Base-by-base conservation (phyloP, 2,888 invertebrate genomes). In the Conchocele bisecta region DNA sequence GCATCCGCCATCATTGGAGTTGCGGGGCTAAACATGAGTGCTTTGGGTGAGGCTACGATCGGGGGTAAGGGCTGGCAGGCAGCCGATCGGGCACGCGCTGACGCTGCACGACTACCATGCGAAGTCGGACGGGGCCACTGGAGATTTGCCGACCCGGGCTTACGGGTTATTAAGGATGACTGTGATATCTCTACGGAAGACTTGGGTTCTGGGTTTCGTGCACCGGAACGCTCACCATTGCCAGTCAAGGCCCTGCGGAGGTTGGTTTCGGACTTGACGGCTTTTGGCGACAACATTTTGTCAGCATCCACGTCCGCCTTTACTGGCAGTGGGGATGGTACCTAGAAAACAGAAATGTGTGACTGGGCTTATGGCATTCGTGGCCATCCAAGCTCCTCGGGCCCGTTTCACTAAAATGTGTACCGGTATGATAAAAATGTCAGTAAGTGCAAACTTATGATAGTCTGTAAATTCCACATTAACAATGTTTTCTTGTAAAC, bases 271-370 rank as follows among this genome's bases (percentile, higher is more conserved):
- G 68, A 53, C 3, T n/a, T 42, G 9, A 68, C 65, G 41, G 51
- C 53, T 20, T 71, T 66, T 37, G 67, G 66, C 15, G 78, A 64
- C 17, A 77, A 50, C 13, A 51, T 65, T 33, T 61, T 69, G 39
- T 80, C 83, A 28, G 77, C 76, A 59, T 80, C 69, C 20, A 39
- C 39, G 56, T 79, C 79, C 6, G 68, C 75, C 48, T 79, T 83
- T 13, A 84, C 75, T 60, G 78, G 80, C 17, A 84, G 63, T 29
- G 84, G 79, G 24, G 76, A 78, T 3, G 84, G 84, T 15, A 84
- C 68, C 84, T 84, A 58, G 11, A 54, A 51, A n/a, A n/a, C n/a
- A n/a, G n/a, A n/a, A n/a, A n/a, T n/a, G n/a, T n/a, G n/a, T n/a
- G n/a, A n/a, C n/a, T n/a, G n/a, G n/a, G n/a, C n/a, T n/a, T n/a